A percentile compares a stretch with the other conserved stretches of the same genome.
These are phyloP conservation scores for Panzeria rudis DNA, from an alignment of 2,888 invertebrate species.

Conservation along the genomic window DNA sequence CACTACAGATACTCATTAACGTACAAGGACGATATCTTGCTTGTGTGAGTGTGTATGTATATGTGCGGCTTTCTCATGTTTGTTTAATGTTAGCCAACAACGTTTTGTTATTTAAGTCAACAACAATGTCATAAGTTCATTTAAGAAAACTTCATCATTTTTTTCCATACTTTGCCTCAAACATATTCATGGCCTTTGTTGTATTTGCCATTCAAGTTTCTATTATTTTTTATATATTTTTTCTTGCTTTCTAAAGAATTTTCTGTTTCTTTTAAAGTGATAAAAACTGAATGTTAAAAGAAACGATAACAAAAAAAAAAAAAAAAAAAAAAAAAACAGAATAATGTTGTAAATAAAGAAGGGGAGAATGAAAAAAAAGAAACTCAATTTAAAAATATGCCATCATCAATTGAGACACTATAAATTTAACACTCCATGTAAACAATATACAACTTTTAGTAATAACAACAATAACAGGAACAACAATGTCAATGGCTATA, in stretches of 20 bases:
- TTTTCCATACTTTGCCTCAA: not conserved
- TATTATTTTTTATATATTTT: slow-evolving; percentile 26
- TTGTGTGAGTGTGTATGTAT: not conserved
- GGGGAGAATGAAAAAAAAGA: not conserved
- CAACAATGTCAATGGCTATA: slow-evolving; percentile 37
- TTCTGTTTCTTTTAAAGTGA: slow-evolving; percentile 21
- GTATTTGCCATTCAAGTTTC: slow-evolving; percentile 11
- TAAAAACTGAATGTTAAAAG: slow-evolving; percentile 33
- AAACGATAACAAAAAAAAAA: slow-evolving; percentile 10
- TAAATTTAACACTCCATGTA: slow-evolving; percentile 59
- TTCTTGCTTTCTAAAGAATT: slow-evolving; percentile 20
- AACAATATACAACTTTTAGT: not conserved
- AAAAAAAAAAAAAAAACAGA: slow-evolving; percentile 23
- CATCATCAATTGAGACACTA: slow-evolving; percentile 69
- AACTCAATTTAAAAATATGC: slow-evolving; percentile 64
- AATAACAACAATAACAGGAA: slow-evolving; percentile 30
- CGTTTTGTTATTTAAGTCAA: slow-evolving; percentile 9
- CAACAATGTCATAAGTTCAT: slow-evolving; percentile 65
- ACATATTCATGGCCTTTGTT: slow-evolving; percentile 52
- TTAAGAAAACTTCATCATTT: slow-evolving; percentile 35
- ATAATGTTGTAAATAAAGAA: slow-evolving; percentile 15
- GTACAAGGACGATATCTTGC: slow-evolving; percentile 10
- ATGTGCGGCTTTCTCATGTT: not conserved
- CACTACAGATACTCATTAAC: slow-evolving; percentile 38
- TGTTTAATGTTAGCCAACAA: slow-evolving; percentile 14